A percentile compares a stretch with the other conserved stretches of the same genome.
phyloP scores from a whole-genome alignment of 2,888 invertebrate species.

The Crematogaster levior region DNA sequence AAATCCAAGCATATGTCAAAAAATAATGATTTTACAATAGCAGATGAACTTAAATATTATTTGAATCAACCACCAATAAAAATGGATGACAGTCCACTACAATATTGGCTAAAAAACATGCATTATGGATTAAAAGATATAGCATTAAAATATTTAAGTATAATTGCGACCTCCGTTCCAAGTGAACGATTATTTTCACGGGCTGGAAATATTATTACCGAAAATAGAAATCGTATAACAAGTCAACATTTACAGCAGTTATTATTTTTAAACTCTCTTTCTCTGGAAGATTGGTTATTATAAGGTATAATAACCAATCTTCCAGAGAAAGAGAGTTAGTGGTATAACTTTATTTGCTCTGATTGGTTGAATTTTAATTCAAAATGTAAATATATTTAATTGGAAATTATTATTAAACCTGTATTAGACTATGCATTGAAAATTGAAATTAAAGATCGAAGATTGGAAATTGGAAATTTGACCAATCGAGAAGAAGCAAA shows the following conservation, averaged over 20 bases:
- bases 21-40: background rate
- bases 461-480: too few relatives aligned
- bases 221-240: constrained; percentile 49
- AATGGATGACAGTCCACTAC: constrained; percentile 2
- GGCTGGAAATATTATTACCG: constrained; percentile 55
- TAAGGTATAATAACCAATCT: too few relatives aligned
- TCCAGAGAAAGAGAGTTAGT: too few relatives aligned
- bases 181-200: constrained; percentile 56
- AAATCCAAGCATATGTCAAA: background rate
- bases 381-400: too few relatives aligned
- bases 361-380: too few relatives aligned
- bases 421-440: too few relatives aligned
- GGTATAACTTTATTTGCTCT: too few relatives aligned
- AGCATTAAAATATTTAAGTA: background rate
- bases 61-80: constrained; percentile 16
- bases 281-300: constrained; percentile 12
- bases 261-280: constrained; percentile 52
- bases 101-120: background rate
- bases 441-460: too few relatives aligned
- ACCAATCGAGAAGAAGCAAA: too few relatives aligned
- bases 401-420: too few relatives aligned
- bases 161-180: constrained; percentile 13
- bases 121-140: background rate
- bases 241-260: constrained; percentile 52
- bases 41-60: constrained; percentile 5